Conservation (phyloP, 2,113 vertebrate genomes). For the Mustela nigripes region DNA sequence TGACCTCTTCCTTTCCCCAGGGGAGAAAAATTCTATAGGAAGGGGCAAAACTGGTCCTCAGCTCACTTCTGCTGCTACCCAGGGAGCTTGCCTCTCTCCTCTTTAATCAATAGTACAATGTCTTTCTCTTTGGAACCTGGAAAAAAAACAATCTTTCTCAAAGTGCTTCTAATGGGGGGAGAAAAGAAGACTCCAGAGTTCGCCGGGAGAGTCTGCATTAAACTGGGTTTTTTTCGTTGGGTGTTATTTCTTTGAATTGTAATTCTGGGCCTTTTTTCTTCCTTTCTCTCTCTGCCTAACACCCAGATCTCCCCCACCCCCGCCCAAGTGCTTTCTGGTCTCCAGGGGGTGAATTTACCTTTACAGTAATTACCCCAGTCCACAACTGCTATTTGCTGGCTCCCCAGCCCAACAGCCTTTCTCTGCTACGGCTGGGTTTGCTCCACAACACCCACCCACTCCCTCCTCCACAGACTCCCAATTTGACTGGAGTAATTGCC, state of each 20-base stretch:
- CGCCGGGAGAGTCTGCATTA: constrained; percentile 60
- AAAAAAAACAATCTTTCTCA: constrained; percentile 72
- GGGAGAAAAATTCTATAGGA: constrained; percentile 69
- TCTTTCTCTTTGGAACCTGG: constrained; percentile 68
- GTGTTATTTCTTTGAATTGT: constrained; percentile 67
- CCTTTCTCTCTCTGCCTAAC: constrained; percentile 24
- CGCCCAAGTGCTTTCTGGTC: constrained; percentile 57
- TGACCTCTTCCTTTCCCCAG: constrained; percentile 65
- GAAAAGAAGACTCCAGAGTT: constrained; percentile 70
- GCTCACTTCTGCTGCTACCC: constrained; percentile 66
- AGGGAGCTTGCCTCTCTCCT: constrained; percentile 61
- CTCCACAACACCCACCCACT: constrained; percentile 74
- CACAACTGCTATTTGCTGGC: constrained; percentile 73
- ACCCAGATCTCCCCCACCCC: constrained; percentile 7
- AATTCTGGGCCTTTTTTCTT: neutral
- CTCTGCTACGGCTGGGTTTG: constrained; percentile 68
- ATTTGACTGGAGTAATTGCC: constrained; percentile 85
- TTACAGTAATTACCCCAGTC: constrained; percentile 71
- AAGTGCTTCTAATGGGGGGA: constrained; percentile 69
- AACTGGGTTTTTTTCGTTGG: constrained; percentile 61
- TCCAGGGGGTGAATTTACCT: constrained; percentile 69
- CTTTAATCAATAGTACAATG: constrained; percentile 74
- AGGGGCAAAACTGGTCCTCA: constrained; percentile 56
- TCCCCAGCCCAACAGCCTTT: constrained; percentile 66
- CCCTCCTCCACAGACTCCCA: constrained; percentile 79